Percentiles rank a stretch among this genome's conserved stretches.
Conservation (phyloP, 30 jellyfish, hydroid and myxozoan genomes). For the Aurelia coerulea region DNA sequence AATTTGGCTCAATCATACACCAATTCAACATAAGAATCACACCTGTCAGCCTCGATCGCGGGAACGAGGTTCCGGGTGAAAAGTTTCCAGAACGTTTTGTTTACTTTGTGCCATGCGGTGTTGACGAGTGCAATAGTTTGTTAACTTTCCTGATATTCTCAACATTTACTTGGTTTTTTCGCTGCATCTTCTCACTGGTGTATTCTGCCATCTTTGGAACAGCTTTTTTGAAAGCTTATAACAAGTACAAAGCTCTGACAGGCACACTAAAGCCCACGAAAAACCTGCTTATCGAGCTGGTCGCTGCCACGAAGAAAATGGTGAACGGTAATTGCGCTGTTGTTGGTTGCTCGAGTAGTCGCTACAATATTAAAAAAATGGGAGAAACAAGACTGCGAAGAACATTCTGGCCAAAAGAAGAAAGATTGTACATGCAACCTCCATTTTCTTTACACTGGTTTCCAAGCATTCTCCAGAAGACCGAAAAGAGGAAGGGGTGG, state of each 20-base stretch:
- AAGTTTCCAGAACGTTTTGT: too few species aligned
- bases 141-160: too few species aligned
- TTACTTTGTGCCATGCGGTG: too few species aligned
- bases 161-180: too few species aligned
- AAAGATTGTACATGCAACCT: constrained; percentile 22
- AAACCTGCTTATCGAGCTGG: too few species aligned
- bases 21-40: too few species aligned
- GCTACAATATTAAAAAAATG: constrained; percentile 9
- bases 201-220: neutral
- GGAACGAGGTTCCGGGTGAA: too few species aligned
- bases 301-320: neutral
- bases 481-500: constrained; percentile 6
- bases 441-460: constrained; percentile 20
- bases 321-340: constrained; percentile 41
- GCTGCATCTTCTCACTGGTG: too few species aligned
- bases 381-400: constrained; percentile 27
- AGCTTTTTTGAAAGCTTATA: neutral
- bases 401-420: neutral
- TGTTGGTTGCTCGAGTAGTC: constrained; percentile 35
- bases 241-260: constrained; percentile 1
- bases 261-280: neutral
- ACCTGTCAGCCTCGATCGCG: too few species aligned
- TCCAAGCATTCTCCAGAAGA: constrained; percentile 9
- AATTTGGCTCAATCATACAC: too few species aligned
- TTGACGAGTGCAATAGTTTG: neutral